Conservation (phyloP, 2,113 vertebrate species). For the Callipepla squamata region DNA sequence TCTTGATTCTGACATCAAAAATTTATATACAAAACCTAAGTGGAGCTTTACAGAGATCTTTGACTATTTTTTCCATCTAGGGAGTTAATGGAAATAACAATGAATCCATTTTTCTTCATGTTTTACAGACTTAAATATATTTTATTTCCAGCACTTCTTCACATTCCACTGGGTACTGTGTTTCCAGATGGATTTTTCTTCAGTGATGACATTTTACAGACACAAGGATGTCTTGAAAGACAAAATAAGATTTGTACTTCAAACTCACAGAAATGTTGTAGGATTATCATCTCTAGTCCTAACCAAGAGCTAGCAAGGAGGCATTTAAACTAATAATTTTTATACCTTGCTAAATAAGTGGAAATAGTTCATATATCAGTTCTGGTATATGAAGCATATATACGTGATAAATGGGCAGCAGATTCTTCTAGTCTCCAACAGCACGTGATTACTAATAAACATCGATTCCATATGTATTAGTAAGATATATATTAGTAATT, state of each 20-base stretch:
- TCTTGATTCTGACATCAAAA: not conserved
- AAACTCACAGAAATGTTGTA: not conserved
- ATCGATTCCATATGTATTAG: not conserved
- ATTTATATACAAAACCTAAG: not conserved
- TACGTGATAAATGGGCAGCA: not conserved
- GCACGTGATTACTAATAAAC: not conserved
- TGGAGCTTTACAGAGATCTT: not conserved
- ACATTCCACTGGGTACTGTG: not conserved
- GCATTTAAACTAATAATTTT: not conserved
- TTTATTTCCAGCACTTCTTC: not conserved
- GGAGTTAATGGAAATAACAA: not conserved
- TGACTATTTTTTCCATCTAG: not conserved
- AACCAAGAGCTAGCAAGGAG: not conserved
- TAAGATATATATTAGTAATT: not conserved
- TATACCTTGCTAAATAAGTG: not conserved
- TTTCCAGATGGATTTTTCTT: not conserved
- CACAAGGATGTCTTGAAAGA: not conserved
- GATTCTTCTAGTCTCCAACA: not conserved
- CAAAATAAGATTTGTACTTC: not conserved
- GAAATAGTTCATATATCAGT: not conserved
- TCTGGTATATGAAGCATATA: not conserved
- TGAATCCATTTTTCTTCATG: not conserved
- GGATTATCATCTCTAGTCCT: not conserved
- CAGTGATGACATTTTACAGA: not conserved
- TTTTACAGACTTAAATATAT: not conserved